Conservation (phyloP, 1,140 invertebrate genomes). For the Megalopta genalis region DNA sequence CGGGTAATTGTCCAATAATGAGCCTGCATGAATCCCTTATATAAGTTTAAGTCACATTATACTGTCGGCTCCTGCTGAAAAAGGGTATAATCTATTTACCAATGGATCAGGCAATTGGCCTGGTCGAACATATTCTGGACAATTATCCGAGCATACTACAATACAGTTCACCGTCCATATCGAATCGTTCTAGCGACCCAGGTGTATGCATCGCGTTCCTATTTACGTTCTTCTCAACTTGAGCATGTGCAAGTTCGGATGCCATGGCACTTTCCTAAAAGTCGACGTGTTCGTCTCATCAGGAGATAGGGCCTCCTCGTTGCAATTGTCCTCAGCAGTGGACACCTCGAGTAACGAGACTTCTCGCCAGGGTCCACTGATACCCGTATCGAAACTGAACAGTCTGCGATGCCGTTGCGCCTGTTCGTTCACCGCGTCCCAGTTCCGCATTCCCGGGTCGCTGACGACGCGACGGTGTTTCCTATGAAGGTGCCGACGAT, state of each 20-base stretch:
- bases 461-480: constrained; percentile 66
- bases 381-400: constrained; percentile 61
- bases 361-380: constrained; percentile 19
- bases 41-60: no score
- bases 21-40: no score
- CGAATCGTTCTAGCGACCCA: background rate
- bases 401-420: constrained; percentile 61
- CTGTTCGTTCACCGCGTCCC: constrained; percentile 24
- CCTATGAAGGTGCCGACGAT: constrained; percentile 43
- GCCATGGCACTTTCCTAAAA: constrained; percentile 80
- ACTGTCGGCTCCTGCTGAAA: no score
- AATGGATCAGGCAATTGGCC: no score
- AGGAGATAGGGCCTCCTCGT: constrained; percentile 45
- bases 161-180: background rate
- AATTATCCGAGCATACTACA: background rate
- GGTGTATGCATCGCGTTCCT: background rate
- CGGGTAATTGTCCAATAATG: background rate
- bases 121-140: no score
- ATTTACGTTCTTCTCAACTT: constrained; percentile 73
- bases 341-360: constrained; percentile 14
- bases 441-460: constrained; percentile 63
- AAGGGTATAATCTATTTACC: no score
- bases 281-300: constrained; percentile 67
- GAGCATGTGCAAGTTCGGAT: constrained; percentile 79
- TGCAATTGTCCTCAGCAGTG: constrained; percentile 45